Base-by-base conservation (phyloP, 2,113 vertebrate species). In the Antechinus stuartii region DNA sequence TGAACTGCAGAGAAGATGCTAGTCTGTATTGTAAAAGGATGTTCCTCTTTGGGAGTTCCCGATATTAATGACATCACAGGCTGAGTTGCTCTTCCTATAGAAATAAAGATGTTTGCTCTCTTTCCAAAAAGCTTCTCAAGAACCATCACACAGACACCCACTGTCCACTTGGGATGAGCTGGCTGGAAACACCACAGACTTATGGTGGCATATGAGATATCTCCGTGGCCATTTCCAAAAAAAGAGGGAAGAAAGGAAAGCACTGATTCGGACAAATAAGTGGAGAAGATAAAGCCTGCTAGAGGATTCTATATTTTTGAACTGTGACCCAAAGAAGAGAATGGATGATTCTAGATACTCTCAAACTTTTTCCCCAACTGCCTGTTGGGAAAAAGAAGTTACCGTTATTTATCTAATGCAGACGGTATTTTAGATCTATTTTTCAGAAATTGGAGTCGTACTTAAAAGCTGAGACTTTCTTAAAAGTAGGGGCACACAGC, bases 321-420 rank as follows among this genome's bases (percentile, higher is more conserved):
- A 19, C 19, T 19, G 35, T 6, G 14, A 16, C 30, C 61, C 50
- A 50, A 50, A 50, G 50, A 50, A 52, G 50, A 52, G 50, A 52
- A 52, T 52, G 4, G 50, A 52, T 52, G 50, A n/a, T 19, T n/a
- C 68, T 25, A 76, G 92, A 84, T 55, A 49, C 90, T 93, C 91
- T 96, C 25, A 49, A 68, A 92, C 53, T 91, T 97, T 95, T 93
- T 91, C 54, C n/a, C 6, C 95, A 84, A 90, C 94, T 57, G 91
- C 53, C 56, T 84, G 30, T 76, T 76, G 22, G 30, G 61, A n/a
- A 42, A 42, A 42, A 84, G 19, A 84, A 42, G 19, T 84, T 84
- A 22, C n/a, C 23, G n/a, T 84, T 42, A 84, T 35, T 68, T 68
- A 68, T 35, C 30, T 68, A 42, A 23, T 42, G n/a, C 7, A 42